Conservation (phyloP, 2,797 vertebrate genomes). For the Salarias fasciatus region DNA sequence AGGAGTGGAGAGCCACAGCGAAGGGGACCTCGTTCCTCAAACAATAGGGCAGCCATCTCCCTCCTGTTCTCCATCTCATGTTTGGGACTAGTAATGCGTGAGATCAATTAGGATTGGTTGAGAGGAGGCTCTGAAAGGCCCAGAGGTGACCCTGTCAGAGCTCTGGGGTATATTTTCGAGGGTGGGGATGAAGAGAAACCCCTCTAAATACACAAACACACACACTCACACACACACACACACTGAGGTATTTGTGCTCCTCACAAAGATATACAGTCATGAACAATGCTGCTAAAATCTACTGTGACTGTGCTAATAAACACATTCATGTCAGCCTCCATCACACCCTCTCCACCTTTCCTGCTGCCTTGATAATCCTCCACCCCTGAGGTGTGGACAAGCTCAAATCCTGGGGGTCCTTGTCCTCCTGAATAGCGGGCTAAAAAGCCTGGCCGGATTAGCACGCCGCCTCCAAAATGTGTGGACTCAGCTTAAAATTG, state of each 20-base stretch:
- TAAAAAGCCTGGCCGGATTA: conserved; percentile 81
- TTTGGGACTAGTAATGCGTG: conserved; percentile 90
- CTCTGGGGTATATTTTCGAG: conserved; percentile 71
- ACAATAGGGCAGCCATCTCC: conserved; percentile 76
- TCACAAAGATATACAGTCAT: conserved; percentile 39
- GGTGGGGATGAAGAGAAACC: conserved; percentile 52
- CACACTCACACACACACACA: conserved; percentile 41
- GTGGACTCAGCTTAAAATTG: conserved; percentile 79
- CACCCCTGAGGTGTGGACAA: conserved; percentile 83
- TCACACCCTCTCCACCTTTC: conserved; percentile 63
- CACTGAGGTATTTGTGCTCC: conserved; percentile 19
- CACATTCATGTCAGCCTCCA: conserved; percentile 48
- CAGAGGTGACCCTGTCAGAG: conserved; percentile 84
- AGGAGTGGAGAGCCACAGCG: conserved; percentile 61
- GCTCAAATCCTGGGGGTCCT: conserved; percentile 78
- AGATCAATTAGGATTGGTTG: conserved; percentile 90
- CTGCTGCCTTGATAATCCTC: conserved; percentile 74
- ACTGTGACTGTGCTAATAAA: conserved; percentile 56
- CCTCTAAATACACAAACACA: conserved; percentile 57
- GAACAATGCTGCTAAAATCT: conserved; percentile 35
- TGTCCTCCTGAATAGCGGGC: conserved; percentile 78
- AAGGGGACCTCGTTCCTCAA: conserved; percentile 64
- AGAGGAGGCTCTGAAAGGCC: conserved; percentile 88
- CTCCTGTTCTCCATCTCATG: conserved; percentile 79
- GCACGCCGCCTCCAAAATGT: conserved; percentile 75